Conservation (phyloP, 2,888 invertebrate species). For the Synanthedon formicaeformis region DNA sequence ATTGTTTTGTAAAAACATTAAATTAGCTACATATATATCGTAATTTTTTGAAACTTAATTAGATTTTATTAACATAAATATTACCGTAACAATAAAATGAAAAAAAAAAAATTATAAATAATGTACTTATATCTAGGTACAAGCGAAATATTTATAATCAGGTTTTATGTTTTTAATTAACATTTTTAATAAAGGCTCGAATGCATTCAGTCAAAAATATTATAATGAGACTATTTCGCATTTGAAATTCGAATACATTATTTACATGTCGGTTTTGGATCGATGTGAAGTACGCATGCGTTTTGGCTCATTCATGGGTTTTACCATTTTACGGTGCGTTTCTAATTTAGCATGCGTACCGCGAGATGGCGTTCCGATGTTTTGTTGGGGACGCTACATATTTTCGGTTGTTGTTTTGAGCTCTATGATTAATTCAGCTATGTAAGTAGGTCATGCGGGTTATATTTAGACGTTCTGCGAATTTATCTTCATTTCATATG, state of each 20-base stretch:
- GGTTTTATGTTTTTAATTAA: too few relatives aligned
- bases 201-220: slow-evolving; percentile 15
- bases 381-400: too few relatives aligned
- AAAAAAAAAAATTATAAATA: too few relatives aligned
- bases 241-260: slow-evolving; percentile 44
- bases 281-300: slow-evolving; percentile 59
- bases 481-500: too few relatives aligned
- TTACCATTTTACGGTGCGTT: slow-evolving; percentile 9
- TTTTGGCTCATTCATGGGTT: slow-evolving; percentile 42
- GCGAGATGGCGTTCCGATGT: slow-evolving; percentile 34
- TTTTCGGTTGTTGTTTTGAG: slow-evolving; percentile 13
- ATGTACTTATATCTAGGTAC: too few relatives aligned
- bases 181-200: neutral
- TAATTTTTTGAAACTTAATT: too few relatives aligned
- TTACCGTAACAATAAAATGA: too few relatives aligned
- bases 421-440: too few relatives aligned
- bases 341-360: slow-evolving; percentile 19
- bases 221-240: slow-evolving; percentile 27
- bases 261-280: slow-evolving; percentile 51
- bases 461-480: too few relatives aligned
- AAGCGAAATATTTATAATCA: too few relatives aligned
- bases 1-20: slow-evolving; percentile 18
- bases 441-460: too few relatives aligned
- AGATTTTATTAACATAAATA: too few relatives aligned
- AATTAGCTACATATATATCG: neutral